Evolutionary conservation across 2,888 invertebrate species (phyloP).

Genomic region (Steinernema hermaphroditum): DNA sequence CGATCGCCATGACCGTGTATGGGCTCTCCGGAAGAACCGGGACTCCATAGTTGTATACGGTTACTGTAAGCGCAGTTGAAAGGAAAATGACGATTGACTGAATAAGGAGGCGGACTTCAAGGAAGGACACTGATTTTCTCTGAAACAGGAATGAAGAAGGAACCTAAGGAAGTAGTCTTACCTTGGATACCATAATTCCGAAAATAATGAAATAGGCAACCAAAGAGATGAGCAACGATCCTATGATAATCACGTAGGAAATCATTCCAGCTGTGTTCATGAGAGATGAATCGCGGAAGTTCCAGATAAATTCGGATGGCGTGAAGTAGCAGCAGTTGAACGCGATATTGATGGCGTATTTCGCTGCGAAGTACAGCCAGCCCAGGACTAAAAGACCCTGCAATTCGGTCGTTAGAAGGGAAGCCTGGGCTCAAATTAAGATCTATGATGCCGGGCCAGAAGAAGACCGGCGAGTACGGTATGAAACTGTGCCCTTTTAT

Average conservation of each 20-base stretch:
- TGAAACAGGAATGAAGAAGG: too few species aligned
- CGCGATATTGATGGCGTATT: slow-evolving; percentile 10
- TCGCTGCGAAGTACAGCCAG: not conserved
- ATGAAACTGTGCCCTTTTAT: too few species aligned
- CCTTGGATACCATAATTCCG: not conserved
- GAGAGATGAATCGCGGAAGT: not conserved
- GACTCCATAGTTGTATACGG: not conserved
- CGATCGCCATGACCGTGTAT: slow-evolving; percentile 8
- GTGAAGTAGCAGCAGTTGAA: slow-evolving; percentile 14
- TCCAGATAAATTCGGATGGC: not conserved
- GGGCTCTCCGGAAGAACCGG: not conserved
- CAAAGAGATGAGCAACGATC: not conserved
- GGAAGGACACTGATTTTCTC: not conserved
- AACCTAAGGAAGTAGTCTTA: not conserved
- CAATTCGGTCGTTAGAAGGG: too few species aligned
- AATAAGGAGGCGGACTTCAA: not conserved
- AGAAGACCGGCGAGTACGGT: too few species aligned
- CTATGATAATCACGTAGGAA: not conserved
- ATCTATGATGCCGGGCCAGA: too few species aligned
- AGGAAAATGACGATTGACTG: slow-evolving; percentile 15
- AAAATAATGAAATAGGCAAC: not conserved
- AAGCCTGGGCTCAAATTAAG: too few species aligned
- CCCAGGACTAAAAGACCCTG: not conserved
- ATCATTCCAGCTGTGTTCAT: not conserved
- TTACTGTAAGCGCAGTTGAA: not conserved